A percentile compares a stretch with the other conserved stretches of the same genome.
Conservation (phyloP, 2,113 vertebrate species). For the Alexandromys fortis region DNA sequence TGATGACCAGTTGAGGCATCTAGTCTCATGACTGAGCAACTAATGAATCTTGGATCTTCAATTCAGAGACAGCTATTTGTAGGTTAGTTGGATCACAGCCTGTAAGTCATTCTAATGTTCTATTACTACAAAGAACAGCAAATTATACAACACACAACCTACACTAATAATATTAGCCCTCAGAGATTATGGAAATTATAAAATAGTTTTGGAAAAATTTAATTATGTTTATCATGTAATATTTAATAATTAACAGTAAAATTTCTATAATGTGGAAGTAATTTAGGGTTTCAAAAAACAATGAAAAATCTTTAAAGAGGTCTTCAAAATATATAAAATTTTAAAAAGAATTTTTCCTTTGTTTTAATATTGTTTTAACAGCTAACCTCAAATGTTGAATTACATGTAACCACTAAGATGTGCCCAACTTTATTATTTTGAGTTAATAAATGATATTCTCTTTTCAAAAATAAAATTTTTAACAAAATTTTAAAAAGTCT, state of each 20-base stretch:
- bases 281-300: not conserved
- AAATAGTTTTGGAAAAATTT: not conserved
- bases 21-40: not conserved
- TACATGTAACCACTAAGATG: not conserved
- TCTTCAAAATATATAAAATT: not conserved
- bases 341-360: not conserved
- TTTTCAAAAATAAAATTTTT: not conserved
- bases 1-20: not conserved
- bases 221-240: not conserved
- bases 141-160: not conserved
- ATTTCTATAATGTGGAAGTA: not conserved
- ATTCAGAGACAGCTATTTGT: not conserved
- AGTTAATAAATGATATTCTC: not conserved
- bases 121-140: not conserved
- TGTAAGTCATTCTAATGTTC: not conserved
- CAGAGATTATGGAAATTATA: not conserved
- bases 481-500: not conserved
- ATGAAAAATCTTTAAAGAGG: not conserved
- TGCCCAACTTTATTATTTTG: not conserved
- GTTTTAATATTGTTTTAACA: not conserved
- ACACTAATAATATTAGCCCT: not conserved
- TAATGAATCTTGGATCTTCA: no score
- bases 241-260: not conserved
- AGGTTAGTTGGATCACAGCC: not conserved
- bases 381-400: not conserved